phyloP scores from a whole-genome alignment of 1,140 invertebrate species.

The Brachionus koreanus region DNA sequence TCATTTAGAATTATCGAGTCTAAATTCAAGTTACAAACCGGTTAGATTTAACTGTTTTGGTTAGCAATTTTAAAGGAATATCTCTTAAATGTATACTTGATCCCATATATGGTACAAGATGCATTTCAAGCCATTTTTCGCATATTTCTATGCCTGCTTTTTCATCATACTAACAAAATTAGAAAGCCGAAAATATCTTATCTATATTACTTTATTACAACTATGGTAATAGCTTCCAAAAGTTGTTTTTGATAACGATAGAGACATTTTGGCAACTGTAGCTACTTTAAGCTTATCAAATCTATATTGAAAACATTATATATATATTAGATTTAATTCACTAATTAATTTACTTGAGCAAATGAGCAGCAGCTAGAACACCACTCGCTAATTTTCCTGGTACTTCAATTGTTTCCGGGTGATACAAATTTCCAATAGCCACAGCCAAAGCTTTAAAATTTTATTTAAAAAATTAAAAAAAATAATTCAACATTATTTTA shows the following conservation, averaged over 20 bases:
- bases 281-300: neutral
- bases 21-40: neutral
- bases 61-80: neutral
- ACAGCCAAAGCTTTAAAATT: conserved; percentile 23
- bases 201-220: neutral
- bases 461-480: neutral
- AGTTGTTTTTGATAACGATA: neutral
- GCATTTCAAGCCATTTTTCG: conserved; percentile 42
- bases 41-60: conserved; percentile 23
- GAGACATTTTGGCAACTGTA: neutral
- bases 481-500: neutral
- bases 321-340: neutral
- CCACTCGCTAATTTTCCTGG: conserved; percentile 1
- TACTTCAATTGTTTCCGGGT: neutral
- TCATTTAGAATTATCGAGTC: neutral
- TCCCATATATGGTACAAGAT: neutral
- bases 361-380: conserved; percentile 1
- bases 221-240: conserved; percentile 6
- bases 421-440: conserved; percentile 25
- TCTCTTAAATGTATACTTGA: conserved; percentile 29
- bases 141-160: neutral
- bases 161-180: neutral
- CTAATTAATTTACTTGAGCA: neutral
- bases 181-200: neutral
- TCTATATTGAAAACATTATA: neutral